Evolutionary conservation across 64 coral and sea anemone genomes (phyloP).

Genomic region (Platygyra sinensis): DNA sequence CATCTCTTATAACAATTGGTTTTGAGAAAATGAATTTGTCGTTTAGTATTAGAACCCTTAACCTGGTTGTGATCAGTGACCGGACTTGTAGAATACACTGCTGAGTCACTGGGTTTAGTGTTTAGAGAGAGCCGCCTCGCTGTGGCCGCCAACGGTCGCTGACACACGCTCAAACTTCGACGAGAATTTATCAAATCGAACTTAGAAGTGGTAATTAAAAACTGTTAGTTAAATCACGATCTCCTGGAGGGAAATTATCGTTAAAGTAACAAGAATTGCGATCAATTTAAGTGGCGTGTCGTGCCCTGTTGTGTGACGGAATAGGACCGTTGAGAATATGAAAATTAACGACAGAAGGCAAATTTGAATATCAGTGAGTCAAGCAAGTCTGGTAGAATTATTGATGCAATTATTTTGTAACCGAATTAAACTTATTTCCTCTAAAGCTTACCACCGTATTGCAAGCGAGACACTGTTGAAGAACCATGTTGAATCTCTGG

Average conservation of each 20-base stretch:
- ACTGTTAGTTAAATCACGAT: background rate
- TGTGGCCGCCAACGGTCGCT: background rate
- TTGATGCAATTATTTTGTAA: background rate
- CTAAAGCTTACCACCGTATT: slow-evolving; percentile 21
- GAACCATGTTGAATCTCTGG: slow-evolving; percentile 26
- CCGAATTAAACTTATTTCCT: background rate
- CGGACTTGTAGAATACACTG: background rate
- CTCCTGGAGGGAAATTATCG: background rate
- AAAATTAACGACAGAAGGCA: slow-evolving; percentile 13
- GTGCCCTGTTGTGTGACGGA: slow-evolving; percentile 12
- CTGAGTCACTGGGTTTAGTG: no score
- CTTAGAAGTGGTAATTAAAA: background rate
- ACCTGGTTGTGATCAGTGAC: background rate
- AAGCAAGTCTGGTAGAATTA: background rate
- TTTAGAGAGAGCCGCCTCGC: background rate
- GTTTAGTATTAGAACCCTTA: background rate
- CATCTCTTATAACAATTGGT: background rate
- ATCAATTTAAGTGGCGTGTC: background rate
- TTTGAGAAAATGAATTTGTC: background rate
- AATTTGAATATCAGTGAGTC: slow-evolving; percentile 33
- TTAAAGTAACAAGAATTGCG: background rate
- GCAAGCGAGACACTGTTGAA: slow-evolving; percentile 31
- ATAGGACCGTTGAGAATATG: background rate
- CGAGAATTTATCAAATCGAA: background rate
- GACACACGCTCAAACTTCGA: background rate